These are phyloP conservation scores for Gymnorhina tibicen DNA, from an alignment of 2,113 vertebrate species.

Conservation along the genomic window DNA sequence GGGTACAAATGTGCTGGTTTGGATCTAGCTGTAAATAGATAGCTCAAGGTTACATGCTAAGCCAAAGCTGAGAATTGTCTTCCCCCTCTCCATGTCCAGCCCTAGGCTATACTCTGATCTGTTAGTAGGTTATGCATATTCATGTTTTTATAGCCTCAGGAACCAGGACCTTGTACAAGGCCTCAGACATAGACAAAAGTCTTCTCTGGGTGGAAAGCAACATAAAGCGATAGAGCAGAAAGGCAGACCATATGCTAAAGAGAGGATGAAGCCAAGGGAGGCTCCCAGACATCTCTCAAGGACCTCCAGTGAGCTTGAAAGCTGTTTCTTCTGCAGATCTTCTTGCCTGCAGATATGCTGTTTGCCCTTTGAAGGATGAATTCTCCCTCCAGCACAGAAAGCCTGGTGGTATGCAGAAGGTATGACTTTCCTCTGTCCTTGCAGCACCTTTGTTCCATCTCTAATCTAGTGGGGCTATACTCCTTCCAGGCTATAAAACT, in stretches of 20 bases:
- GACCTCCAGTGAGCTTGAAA: slow-evolving; percentile 5
- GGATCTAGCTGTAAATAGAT: neutral
- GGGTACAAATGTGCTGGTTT: neutral
- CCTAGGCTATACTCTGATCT: slow-evolving; percentile 23
- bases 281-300: neutral
- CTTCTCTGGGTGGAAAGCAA: neutral
- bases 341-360: neutral
- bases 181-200: neutral
- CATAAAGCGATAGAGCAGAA: neutral
- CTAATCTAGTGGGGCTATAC: neutral
- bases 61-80: neutral
- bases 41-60: neutral
- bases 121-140: slow-evolving; percentile 4
- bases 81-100: neutral
- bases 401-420: neutral
- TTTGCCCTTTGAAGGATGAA: slow-evolving; percentile 28
- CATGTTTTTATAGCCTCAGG: slow-evolving; percentile 31
- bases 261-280: neutral
- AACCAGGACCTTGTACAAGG: neutral
- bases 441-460: neutral
- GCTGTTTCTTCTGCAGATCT: neutral
- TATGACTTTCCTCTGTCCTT: neutral
- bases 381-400: neutral
- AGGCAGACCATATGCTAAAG: neutral
- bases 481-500: neutral